These are phyloP conservation scores for Cephalopterus ornatus DNA, from an alignment of 2,113 vertebrate species.

Conservation along the genomic window DNA sequence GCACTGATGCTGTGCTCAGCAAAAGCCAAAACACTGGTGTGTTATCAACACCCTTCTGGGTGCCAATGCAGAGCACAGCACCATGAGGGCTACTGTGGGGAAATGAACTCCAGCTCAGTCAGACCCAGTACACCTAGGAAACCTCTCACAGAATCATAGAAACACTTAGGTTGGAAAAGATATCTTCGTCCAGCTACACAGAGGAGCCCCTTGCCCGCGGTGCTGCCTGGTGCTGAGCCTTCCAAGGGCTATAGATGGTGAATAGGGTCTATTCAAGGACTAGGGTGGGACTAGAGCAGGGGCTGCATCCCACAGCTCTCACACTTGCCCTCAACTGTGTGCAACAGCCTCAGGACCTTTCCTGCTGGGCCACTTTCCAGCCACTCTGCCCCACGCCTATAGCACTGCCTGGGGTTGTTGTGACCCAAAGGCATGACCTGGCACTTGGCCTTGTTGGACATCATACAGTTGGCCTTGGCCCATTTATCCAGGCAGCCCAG, in stretches of 20 bases:
- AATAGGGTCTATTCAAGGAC: no score
- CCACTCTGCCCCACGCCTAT: not conserved
- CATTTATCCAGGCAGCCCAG: not conserved
- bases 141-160: not conserved
- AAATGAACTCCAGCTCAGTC: no score
- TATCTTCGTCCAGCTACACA: not conserved
- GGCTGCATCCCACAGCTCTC: not conserved
- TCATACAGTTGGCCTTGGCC: accelerated
- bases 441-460: not conserved
- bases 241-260: not conserved
- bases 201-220: not conserved
- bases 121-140: not conserved
- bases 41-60: no score
- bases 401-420: not conserved
- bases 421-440: not conserved
- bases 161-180: not conserved
- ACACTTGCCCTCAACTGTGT: not conserved
- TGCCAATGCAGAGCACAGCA: no score
- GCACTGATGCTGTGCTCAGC: no score
- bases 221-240: not conserved
- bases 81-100: no score
- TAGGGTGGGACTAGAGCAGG: not conserved
- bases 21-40: no score
- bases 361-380: not conserved
- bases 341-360: not conserved